Evolutionary conservation across 2,113 vertebrate species (phyloP).

Genomic region (Prunella himalayana): DNA sequence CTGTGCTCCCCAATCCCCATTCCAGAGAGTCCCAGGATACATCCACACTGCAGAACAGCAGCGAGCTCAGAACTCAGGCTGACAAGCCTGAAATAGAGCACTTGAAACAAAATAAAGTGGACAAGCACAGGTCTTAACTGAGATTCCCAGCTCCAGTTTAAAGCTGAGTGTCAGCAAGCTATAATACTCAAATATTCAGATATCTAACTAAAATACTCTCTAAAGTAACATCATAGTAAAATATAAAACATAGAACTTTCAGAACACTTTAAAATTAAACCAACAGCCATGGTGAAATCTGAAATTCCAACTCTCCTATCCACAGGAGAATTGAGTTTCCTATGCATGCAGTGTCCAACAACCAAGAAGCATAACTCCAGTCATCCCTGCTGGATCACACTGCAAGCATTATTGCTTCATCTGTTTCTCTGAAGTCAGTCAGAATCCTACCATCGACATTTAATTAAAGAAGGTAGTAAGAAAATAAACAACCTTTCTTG

Average conservation of each 20-base stretch:
- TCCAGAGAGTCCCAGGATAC: background rate
- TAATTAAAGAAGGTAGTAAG: conserved; percentile 45
- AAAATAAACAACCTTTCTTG: conserved; percentile 43
- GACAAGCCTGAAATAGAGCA: background rate
- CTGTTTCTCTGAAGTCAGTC: background rate
- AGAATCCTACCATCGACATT: background rate
- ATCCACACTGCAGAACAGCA: background rate
- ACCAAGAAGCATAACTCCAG: background rate
- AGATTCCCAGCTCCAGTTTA: background rate
- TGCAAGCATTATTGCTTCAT: background rate
- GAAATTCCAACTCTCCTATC: background rate
- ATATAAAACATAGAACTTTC: background rate
- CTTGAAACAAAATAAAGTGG: background rate
- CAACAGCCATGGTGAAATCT: background rate
- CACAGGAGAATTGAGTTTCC: background rate
- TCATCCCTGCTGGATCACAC: background rate
- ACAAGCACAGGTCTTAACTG: background rate
- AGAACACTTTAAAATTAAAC: background rate
- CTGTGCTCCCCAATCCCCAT: background rate
- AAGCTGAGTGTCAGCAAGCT: background rate
- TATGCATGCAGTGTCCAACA: background rate
- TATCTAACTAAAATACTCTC: background rate
- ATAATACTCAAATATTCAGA: too few species aligned
- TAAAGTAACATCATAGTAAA: background rate
- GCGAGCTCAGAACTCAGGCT: background rate